These are phyloP conservation scores for Pristis pectinata DNA, from an alignment of 2,797 vertebrate species.

Conservation along the genomic window DNA sequence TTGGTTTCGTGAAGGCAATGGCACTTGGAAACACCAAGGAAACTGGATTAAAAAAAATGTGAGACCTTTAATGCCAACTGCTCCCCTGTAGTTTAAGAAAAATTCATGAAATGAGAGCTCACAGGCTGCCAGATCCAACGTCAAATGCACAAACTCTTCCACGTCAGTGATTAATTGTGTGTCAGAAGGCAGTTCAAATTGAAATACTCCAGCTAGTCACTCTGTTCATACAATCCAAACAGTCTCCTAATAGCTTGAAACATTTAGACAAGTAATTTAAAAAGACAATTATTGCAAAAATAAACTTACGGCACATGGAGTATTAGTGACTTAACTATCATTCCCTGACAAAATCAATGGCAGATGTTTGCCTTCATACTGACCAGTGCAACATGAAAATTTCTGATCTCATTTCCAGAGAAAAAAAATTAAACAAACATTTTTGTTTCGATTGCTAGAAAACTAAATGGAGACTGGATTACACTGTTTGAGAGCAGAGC, in stretches of 20 bases:
- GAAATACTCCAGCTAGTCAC: constrained; percentile 25
- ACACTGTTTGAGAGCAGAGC: neutral
- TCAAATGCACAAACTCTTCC: neutral
- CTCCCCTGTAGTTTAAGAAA: neutral
- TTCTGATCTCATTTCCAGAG: constrained; percentile 4
- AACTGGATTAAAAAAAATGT: neutral
- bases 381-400: neutral
- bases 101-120: neutral
- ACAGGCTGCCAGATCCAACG: neutral
- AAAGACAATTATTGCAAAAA: constrained; percentile 36
- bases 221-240: neutral
- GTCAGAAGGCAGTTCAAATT: neutral
- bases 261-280: constrained; percentile 31
- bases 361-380: constrained; percentile 24
- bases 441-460: constrained; percentile 17
- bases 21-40: neutral
- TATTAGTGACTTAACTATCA: constrained; percentile 31
- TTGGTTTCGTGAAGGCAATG: neutral
- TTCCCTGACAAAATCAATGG: constrained; percentile 28
- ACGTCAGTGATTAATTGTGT: neutral
- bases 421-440: constrained; percentile 34
- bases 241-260: constrained; percentile 12
- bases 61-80: neutral
- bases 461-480: constrained; percentile 15
- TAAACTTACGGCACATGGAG: constrained; percentile 1